These are phyloP conservation scores for Poecile atricapillus DNA, from an alignment of 2,113 vertebrate species.

Conservation along the genomic window DNA sequence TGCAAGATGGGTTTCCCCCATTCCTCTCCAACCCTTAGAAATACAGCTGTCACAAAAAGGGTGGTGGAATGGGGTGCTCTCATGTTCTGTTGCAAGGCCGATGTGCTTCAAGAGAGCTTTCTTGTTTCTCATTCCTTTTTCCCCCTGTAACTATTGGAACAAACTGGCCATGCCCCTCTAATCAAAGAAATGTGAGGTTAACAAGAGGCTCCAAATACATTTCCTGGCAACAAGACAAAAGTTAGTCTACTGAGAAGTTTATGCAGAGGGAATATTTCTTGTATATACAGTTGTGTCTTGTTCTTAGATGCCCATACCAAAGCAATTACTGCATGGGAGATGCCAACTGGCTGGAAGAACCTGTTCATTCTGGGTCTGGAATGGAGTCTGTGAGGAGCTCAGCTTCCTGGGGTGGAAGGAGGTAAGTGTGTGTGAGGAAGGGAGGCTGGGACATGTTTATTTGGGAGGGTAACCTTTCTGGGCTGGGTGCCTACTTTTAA, in stretches of 20 bases:
- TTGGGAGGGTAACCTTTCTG: conserved; percentile 33
- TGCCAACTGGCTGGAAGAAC: conserved; percentile 26
- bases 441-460: conserved; percentile 34
- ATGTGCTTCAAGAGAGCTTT: not conserved
- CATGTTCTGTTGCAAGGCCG: not conserved
- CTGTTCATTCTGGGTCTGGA: conserved; percentile 20
- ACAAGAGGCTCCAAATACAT: conserved; percentile 21
- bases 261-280: conserved; percentile 46
- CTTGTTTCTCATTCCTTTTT: not conserved
- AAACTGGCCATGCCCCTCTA: conserved; percentile 15
- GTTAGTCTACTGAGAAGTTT: conserved; percentile 54
- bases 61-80: not conserved
- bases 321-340: conserved; percentile 32
- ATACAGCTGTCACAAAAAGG: not conserved
- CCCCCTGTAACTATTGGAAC: not conserved
- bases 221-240: conserved; percentile 56
- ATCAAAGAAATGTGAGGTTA: conserved; percentile 47
- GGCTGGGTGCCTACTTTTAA: conserved; percentile 27
- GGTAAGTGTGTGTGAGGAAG: conserved; percentile 19
- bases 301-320: conserved; percentile 55
- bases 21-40: not conserved
- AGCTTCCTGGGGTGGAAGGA: conserved; percentile 15
- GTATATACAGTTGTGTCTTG: conserved; percentile 49
- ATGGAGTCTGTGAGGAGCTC: conserved; percentile 5
- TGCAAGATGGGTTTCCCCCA: not conserved